Evolutionary conservation across 2,797 vertebrate species (phyloP).

Genomic region (Discoglossus pictus): DNA sequence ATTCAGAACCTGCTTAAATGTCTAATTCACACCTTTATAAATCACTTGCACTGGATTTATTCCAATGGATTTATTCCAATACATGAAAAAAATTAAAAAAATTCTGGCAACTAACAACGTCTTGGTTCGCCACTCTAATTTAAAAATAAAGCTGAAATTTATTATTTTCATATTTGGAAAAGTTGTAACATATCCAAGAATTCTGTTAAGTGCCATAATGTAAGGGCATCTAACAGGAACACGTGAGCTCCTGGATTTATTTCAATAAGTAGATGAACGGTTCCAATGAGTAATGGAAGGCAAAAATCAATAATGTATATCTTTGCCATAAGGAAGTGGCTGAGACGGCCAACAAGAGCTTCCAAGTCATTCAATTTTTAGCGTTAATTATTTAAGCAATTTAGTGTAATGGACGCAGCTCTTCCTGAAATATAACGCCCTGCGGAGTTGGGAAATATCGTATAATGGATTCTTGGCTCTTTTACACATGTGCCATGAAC

Average conservation of each 20-base stretch:
- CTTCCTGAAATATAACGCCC: background rate
- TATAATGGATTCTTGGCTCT: background rate
- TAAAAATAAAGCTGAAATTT: too few species aligned
- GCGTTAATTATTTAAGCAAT: slow-evolving; percentile 13
- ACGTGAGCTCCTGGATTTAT: slow-evolving; percentile 1
- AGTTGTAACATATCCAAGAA: too few species aligned
- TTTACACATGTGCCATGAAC: slow-evolving; percentile 20
- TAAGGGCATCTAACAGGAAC: slow-evolving; percentile 3
- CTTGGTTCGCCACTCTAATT: too few species aligned
- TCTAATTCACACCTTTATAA: too few species aligned
- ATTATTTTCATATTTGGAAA: too few species aligned
- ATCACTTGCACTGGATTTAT: too few species aligned
- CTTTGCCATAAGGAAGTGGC: slow-evolving; percentile 5
- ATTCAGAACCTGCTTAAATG: too few species aligned
- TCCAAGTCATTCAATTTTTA: background rate
- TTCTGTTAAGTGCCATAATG: background rate
- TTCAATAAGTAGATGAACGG: slow-evolving; percentile 14
- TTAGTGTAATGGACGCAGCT: background rate
- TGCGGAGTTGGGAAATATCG: background rate
- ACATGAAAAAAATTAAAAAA: slow-evolving; percentile 7
- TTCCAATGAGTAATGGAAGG: slow-evolving; percentile 3
- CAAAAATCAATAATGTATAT: slow-evolving; percentile 29
- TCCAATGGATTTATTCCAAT: slow-evolving; percentile 17
- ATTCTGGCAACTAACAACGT: slow-evolving; percentile 5
- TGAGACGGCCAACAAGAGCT: background rate